phyloP scores from a whole-genome alignment of 2,113 vertebrate genomes.

The Azemiops feae region DNA sequence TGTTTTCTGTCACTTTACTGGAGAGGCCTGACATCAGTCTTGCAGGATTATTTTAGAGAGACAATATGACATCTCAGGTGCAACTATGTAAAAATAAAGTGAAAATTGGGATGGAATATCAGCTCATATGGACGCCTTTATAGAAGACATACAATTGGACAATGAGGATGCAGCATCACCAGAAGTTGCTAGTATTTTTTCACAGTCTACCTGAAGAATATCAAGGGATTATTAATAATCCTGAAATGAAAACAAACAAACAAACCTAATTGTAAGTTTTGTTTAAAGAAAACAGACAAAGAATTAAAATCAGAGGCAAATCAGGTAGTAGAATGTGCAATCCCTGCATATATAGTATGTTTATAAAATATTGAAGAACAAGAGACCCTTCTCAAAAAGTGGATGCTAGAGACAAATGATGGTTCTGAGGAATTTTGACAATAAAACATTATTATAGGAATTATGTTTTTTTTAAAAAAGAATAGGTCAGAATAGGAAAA shows the following conservation, averaged over 20 bases:
- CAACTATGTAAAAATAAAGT: not conserved
- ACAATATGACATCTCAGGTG: not conserved
- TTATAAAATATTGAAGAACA: not conserved
- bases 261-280: not conserved
- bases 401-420: not conserved
- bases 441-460: not conserved
- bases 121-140: not conserved
- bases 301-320: not conserved
- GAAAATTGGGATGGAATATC: not conserved
- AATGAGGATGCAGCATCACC: not conserved
- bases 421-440: not conserved
- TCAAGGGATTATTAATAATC: not conserved
- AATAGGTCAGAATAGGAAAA: not conserved
- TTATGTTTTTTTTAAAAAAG: not conserved
- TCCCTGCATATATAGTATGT: not conserved
- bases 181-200: not conserved
- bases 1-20: too few species aligned
- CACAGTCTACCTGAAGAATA: not conserved
- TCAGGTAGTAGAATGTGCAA: not conserved
- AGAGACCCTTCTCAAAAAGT: not conserved
- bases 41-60: not conserved
- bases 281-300: not conserved
- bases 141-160: not conserved
- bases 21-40: too few species aligned
- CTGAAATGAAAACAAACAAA: not conserved